These are phyloP conservation scores for Tapirus indicus DNA, from an alignment of 2,797 vertebrate genomes.

Conservation along the genomic window DNA sequence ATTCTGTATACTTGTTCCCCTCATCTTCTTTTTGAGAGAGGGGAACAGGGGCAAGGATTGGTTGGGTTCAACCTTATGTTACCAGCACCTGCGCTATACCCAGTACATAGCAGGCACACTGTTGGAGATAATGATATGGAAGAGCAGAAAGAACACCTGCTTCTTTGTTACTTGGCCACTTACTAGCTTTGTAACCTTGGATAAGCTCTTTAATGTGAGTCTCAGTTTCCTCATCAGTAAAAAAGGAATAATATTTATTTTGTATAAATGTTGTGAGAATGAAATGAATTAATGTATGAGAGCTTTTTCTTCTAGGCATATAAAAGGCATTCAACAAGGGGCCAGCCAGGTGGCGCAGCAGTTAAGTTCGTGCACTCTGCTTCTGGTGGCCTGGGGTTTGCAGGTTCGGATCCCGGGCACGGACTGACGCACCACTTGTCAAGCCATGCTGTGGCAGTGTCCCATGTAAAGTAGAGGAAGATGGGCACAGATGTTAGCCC, in stretches of 20 bases:
- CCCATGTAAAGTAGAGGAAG: too few species aligned
- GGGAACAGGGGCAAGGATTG: background rate
- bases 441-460: too few species aligned
- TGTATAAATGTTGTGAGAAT: constrained; percentile 1
- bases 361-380: too few species aligned
- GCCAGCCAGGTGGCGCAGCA: too few species aligned
- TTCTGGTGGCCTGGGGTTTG: too few species aligned
- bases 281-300: background rate
- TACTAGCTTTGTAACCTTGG: background rate
- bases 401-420: too few species aligned
- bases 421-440: too few species aligned
- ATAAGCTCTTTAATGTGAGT: background rate
- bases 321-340: constrained; percentile 29
- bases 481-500: too few species aligned
- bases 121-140: background rate
- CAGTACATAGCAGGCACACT: background rate
- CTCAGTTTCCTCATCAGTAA: constrained; percentile 44
- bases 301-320: background rate
- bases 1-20: background rate
- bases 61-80: background rate
- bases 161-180: background rate
- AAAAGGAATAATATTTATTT: constrained; percentile 42
- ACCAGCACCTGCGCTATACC: background rate
- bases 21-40: background rate
- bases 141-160: background rate